Base-by-base conservation (phyloP, 1,140 invertebrate species). In the Sinonovacula constricta region DNA sequence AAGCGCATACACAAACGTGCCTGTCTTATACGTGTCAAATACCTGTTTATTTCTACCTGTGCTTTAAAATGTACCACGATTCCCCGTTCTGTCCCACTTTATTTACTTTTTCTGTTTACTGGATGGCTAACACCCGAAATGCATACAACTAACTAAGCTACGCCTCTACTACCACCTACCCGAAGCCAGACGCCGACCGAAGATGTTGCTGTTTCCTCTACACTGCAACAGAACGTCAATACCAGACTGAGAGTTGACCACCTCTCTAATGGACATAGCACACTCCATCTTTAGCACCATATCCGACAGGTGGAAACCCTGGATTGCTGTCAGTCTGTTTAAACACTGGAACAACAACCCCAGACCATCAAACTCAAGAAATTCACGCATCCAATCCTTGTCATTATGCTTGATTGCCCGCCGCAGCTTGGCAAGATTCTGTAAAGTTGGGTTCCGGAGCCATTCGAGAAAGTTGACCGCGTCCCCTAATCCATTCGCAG, bases 101-200 rank as follows among this genome's bases (percentile, higher is more conserved):
- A n/a, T n/a, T n/a, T n/a, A n/a, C n/a, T n/a, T n/a, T n/a, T n/a
- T n/a, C n/a, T n/a, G n/a, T n/a, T n/a, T n/a, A n/a, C n/a, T n/a
- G n/a, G n/a, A n/a, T n/a, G n/a, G n/a, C n/a, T n/a, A n/a, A n/a
- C n/a, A n/a, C n/a, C n/a, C n/a, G n/a, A n/a, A n/a, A n/a, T n/a
- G n/a, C n/a, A n/a, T n/a, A n/a, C n/a, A n/a, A n/a, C n/a, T n/a
- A n/a, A n/a, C n/a, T n/a, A n/a, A n/a, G n/a, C n/a, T n/a, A n/a
- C n/a, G n/a, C n/a, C n/a, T n/a, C n/a, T n/a, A n/a, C 22, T 45
- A 45, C 39, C 18, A 14, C 88, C 92, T 92, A 95, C 94, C 94
- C 88, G 93, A 94, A 49, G 96, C 96, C 86, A 98, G 94, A 92
- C 98, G 97, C 66, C 94, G 93, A 81, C 96, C 96, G 91, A 98